phyloP scores from a whole-genome alignment of 2,797 vertebrate species.

The Syndactyla subalaris region DNA sequence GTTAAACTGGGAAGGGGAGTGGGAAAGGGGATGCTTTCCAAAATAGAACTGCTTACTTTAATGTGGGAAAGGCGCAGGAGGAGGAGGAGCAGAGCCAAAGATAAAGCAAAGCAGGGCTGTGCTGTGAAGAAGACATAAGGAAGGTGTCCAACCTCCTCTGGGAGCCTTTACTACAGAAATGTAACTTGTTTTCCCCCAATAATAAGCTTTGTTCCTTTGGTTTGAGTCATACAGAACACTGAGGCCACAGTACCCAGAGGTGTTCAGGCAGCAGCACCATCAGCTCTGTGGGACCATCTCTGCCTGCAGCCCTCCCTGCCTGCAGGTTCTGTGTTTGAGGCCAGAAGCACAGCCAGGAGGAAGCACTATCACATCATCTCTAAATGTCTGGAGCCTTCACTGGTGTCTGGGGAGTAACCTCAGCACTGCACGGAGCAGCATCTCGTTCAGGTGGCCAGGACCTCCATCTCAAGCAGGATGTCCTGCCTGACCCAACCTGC shows the following conservation, averaged over 20 bases:
- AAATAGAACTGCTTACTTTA: not conserved
- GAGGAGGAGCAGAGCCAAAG: not conserved
- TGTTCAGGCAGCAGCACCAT: not conserved
- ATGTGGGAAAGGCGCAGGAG: not conserved
- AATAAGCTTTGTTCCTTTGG: not conserved
- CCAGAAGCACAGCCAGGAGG: not conserved
- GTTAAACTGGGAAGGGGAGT: not conserved
- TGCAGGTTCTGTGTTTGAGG: not conserved
- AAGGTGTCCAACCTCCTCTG: not conserved
- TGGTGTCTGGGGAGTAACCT: not conserved
- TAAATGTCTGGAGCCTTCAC: not conserved
- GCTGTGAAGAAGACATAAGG: not conserved
- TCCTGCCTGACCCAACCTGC: not conserved
- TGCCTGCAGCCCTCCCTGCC: not conserved
- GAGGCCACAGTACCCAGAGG: not conserved
- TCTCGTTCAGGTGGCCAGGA: not conserved
- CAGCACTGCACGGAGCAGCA: not conserved
- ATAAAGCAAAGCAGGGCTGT: not conserved
- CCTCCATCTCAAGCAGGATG: not conserved
- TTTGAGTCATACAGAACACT: fast-evolving
- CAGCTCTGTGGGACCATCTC: not conserved
- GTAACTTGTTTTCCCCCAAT: not conserved
- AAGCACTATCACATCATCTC: not conserved
- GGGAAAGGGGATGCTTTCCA: not conserved
- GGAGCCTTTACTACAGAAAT: not conserved